phyloP scores from a whole-genome alignment of 2,113 vertebrate genomes.

The Empidonax traillii region DNA sequence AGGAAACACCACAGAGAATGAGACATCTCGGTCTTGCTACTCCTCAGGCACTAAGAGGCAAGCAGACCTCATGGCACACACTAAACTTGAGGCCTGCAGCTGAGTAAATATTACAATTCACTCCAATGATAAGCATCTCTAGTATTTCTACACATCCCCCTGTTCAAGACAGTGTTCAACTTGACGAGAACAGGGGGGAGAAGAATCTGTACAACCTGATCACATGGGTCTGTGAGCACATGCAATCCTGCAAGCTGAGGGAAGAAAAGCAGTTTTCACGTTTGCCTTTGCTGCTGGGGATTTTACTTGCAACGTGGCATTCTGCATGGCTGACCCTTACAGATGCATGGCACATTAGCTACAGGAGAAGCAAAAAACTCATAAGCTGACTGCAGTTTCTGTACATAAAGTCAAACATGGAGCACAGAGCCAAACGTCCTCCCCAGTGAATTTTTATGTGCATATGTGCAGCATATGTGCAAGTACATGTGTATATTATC shows the following conservation, averaged over 20 bases:
- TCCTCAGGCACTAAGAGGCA: background rate
- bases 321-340: constrained; percentile 40
- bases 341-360: constrained; percentile 44
- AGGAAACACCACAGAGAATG: accelerated
- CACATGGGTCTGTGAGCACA: background rate
- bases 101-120: constrained; percentile 28
- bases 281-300: background rate
- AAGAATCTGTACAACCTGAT: background rate
- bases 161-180: background rate
- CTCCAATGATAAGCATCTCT: constrained; percentile 6
- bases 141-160: background rate
- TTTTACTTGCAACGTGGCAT: background rate
- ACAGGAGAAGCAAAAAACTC: constrained; percentile 1
- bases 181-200: background rate
- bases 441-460: constrained; percentile 5
- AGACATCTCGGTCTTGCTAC: background rate
- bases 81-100: background rate
- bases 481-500: constrained; percentile 23
- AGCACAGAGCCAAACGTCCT: background rate
- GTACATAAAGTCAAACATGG: background rate
- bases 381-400: background rate
- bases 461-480: constrained; percentile 54
- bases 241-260: background rate
- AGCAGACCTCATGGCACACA: background rate
- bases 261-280: background rate